Base-by-base conservation (phyloP, 2,113 vertebrate species). In the Oryzias javanicus region DNA sequence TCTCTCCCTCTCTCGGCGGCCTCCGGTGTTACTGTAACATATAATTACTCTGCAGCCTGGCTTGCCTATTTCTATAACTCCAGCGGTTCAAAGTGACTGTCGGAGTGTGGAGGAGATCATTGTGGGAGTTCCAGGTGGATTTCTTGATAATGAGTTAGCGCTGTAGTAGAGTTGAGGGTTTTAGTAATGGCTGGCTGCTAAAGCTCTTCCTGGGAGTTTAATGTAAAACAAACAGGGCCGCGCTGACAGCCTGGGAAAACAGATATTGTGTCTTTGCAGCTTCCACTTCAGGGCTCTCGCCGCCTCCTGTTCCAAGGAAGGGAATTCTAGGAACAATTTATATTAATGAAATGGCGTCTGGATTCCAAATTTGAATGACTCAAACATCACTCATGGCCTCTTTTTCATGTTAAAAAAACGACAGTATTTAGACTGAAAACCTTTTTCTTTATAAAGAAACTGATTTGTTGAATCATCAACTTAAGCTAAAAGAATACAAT, bases 61-160 rank as follows among this genome's bases (percentile, higher is more conserved):
- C 88, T 22, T 68, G 79, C 79, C 82, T 85, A 79, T 88, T 88
- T 85, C 83, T 84, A 79, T 75, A 88, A 89, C 83, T 87, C 86
- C 78, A 67, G 76, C 35, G 45, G 73, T 89, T 89, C 85, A 88
- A 88, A 88, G 87, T 86, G 86, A 80, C 84, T 80, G 83, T 86
- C 75, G 83, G 82, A 88, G 86, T 89, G 88, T 88, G 85, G 86
- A 89, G 86, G 78, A 76, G 72, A 75, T 88, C 83, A 90, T 91
- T 90, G 88, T 90, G 88, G 89, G 83, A 87, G 85, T 91, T 90
- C 88, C 91, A 92, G 90, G 91, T 91, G 90, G 89, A 90, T 89
- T 91, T 87, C 81, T 86, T 57, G 89, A 91, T 92, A 92, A 91
- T 91, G 91, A 91, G 87, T 90, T 83, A 75, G 80, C 63, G 56